phyloP scores from a whole-genome alignment of 2,888 invertebrate species.

The Agrilus biguttatus region DNA sequence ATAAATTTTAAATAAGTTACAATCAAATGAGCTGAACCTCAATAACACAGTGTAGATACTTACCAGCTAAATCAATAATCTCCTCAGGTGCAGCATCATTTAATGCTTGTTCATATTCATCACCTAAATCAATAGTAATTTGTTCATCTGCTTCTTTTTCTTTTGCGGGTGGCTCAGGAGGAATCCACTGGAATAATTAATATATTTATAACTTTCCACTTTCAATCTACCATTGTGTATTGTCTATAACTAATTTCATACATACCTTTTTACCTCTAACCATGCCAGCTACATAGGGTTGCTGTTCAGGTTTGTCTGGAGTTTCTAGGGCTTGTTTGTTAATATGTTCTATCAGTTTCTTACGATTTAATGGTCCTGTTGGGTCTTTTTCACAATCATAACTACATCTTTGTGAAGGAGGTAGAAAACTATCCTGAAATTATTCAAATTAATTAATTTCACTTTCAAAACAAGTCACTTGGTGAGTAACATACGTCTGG shows the following conservation, averaged over 20 bases:
- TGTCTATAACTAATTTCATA: constrained; percentile 6
- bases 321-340: constrained; percentile 98
- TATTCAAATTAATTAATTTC: constrained; percentile 2
- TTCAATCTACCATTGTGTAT: not conserved
- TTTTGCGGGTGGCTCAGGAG: constrained; percentile 56
- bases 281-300: constrained; percentile 83
- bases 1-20: too few relatives aligned
- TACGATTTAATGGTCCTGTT: constrained; percentile 90
- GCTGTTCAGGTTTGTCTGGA: constrained; percentile 90
- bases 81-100: constrained; percentile 82
- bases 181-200: constrained; percentile 54
- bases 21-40: not conserved
- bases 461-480: not conserved
- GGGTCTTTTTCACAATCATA: constrained; percentile 92
- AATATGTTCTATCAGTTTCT: constrained; percentile 89
- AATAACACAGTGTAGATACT: constrained; percentile 9
- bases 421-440: constrained; percentile 87
- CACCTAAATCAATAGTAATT: constrained; percentile 84
- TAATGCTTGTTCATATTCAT: constrained; percentile 87
- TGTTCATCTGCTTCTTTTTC: constrained; percentile 78
- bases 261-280: constrained; percentile 80
- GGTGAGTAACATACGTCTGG: constrained; percentile 75
- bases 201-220: not conserved
- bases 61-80: constrained; percentile 94
- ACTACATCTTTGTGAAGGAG: constrained; percentile 88